Evolutionary conservation across 37 sponge, comb jelly and placozoan species (phyloP), one percentile per base, ranked within the genome.

Genomic region (Aphrocallistes beatrix): DNA sequence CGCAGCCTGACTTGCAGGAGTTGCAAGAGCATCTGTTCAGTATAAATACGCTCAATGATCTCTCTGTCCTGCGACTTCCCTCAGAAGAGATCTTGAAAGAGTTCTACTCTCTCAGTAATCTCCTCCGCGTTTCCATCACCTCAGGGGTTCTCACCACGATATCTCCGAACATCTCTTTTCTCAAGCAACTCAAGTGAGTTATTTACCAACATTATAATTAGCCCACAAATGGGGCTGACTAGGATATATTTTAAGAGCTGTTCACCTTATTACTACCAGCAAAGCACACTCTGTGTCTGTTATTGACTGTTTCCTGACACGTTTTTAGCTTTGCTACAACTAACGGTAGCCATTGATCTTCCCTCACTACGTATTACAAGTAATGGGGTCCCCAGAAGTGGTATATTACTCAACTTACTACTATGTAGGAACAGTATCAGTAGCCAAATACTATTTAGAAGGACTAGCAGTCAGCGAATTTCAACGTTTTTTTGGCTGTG

Each of bases 301-400:
- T 60, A 60, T 60, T 19, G 6, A 25, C 10, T 19, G 49, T 60
- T 60, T 8, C 28, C 75, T 25, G 75, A 32, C n/a, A 13, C 75
- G n/a, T 60, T 60, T 60, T 60, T 60, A 60, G 75, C 75, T 60
- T 13, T 60, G 75, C 75, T 60, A 60, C 75, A 60, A 32, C 17
- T 13, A n/a, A n/a, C 75, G 28, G 6, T 42, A 60, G 10, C n/a
- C 75, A 60, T 30, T 60, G n/a, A 60, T 60, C 75, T 60, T 60
- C 75, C 75, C 75, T 60, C 75, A 25, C 75, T 60, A 13, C 75
- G n/a, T n/a, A n/a, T n/a, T n/a, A n/a, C 34, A 60, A 25, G 75
- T 13, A 60, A 30, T 30, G 75, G 75, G 75, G 75, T 60, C 75
- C 75, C 75, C 75, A 60, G 75, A 19, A 13, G 75, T 60, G 75